Base-by-base conservation (phyloP, 2,113 vertebrate species). In the Brevimyrus niger region DNA sequence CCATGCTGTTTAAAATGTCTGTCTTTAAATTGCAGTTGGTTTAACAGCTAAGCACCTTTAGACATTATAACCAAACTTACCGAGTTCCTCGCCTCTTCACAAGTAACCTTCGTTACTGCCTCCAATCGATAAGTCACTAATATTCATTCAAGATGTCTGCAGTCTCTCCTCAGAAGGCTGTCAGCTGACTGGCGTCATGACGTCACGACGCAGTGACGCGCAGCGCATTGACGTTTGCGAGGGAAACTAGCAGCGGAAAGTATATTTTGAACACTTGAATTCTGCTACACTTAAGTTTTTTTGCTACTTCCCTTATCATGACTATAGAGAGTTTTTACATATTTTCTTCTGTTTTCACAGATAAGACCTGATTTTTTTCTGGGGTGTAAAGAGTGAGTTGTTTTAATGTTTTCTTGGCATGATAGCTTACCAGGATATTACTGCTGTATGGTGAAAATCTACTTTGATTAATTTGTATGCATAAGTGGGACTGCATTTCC, bases 101-200 rank as follows among this genome's bases (percentile, higher is more conserved):
- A 80, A 5, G 35, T 42, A 80, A 42, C 73, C 73, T 42, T 80
- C 35, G 15, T 35, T 0, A 17, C 35, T 38, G 35, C 17, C 0
- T 42, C 73, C 17, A 42, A 80, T 38, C 6, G 35, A 38, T 80
- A 17, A 42, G 15, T 38, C 17, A 17, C 73, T 80, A 42, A 80
- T 17, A 80, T 80, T 80, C 73, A 80, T 42, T 91, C 93, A 94
- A 94, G 90, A 94, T 94, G 93, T 91, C 89, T 90, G 46, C 91
- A 90, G 92, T 92, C 89, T 89, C 61, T 90, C 90, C 90, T 10
- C 90, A 50, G 85, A 87, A 42, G 91, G 90, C 92, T 10, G 89
- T 92, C 93, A 91, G 90, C 92, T 93, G 90, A 93, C 92, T 1
- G 48, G 21, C 80, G 89, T 42, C 46, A 13, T 65, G 87, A 65